Conservation (phyloP, 2,888 invertebrate species). For the Nymphalis polychloros region DNA sequence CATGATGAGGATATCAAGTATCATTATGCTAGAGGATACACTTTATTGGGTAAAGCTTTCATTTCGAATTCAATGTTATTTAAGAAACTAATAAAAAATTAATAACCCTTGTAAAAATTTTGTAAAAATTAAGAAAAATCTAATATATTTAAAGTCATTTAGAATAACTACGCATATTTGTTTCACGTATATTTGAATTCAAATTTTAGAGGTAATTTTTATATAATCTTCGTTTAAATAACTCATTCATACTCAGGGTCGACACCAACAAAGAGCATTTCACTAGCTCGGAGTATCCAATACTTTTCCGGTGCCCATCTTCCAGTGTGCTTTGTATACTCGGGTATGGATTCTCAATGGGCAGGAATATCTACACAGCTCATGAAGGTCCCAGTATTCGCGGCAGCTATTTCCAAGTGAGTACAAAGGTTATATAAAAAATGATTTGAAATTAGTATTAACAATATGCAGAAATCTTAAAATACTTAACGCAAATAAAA, state of each 20-base stretch:
- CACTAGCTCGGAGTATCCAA: not conserved
- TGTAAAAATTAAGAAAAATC: not conserved
- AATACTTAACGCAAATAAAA: too few species aligned
- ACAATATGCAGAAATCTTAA: not conserved
- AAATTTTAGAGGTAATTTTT: not conserved
- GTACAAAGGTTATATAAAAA: not conserved
- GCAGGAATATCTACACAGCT: constrained; percentile 81
- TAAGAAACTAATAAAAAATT: too few species aligned
- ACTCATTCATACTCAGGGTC: constrained; percentile 34
- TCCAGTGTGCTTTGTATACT: constrained; percentile 84
- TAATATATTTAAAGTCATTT: too few species aligned
- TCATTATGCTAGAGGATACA: constrained; percentile 89
- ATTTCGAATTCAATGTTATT: not conserved
- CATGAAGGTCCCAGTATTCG: constrained; percentile 80
- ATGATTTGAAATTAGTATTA: not conserved
- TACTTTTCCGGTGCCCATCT: constrained; percentile 34
- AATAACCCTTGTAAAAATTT: too few species aligned
- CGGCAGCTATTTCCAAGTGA: constrained; percentile 59
- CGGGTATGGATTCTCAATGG: constrained; percentile 86
- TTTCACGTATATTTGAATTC: too few species aligned
- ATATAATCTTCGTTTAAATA: too few species aligned
- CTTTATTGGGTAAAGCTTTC: constrained; percentile 71
- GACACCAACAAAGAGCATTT: not conserved
- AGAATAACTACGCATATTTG: too few species aligned
- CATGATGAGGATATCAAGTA: constrained; percentile 82